These are phyloP conservation scores for Chaetophractus vellerosus DNA, from an alignment of 2,797 vertebrate species.

Conservation along the genomic window DNA sequence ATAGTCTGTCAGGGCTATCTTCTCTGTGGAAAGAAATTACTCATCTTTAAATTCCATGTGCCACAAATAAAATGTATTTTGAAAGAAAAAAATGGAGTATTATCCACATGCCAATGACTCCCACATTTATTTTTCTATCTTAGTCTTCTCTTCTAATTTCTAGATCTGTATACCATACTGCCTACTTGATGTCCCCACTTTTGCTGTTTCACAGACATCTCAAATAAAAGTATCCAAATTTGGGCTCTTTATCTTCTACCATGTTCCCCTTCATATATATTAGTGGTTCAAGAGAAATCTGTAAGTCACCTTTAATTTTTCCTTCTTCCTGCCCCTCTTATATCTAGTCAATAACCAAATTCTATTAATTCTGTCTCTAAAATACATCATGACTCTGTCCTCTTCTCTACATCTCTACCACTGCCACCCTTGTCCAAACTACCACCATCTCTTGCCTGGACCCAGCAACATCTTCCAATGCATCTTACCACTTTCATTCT, in stretches of 20 bases:
- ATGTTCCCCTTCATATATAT: neutral
- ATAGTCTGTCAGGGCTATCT: neutral
- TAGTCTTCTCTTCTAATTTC: neutral
- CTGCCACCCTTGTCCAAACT: neutral
- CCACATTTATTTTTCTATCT: neutral
- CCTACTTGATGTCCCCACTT: neutral
- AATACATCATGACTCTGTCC: neutral
- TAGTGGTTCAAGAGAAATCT: neutral
- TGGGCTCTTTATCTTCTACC: neutral
- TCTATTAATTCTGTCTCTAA: neutral
- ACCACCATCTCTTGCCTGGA: neutral
- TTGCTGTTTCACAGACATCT: neutral
- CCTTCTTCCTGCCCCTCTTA: neutral
- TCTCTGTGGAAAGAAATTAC: constrained; percentile 66
- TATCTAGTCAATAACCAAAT: neutral
- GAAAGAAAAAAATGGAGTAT: constrained; percentile 25
- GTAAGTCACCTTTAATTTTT: constrained; percentile 11
- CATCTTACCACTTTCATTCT: neutral
- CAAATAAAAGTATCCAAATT: neutral
- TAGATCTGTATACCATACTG: neutral
- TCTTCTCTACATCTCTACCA: neutral
- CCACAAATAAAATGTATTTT: constrained; percentile 79
- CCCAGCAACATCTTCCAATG: neutral
- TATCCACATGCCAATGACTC: neutral
- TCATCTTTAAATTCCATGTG: constrained; percentile 29